Conservation (phyloP, 2,797 vertebrate genomes). For the Macrochelys suwanniensis region DNA sequence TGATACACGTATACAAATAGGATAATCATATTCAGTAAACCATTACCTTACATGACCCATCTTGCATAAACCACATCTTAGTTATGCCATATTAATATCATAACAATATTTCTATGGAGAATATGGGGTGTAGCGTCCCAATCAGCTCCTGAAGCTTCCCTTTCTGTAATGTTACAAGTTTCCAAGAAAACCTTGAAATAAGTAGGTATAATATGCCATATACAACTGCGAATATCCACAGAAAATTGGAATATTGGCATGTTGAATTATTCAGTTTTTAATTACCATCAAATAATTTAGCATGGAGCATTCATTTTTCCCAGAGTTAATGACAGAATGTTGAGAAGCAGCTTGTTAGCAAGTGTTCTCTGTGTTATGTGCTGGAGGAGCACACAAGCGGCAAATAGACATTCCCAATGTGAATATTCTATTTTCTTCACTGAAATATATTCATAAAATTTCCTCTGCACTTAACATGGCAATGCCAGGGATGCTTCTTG, state of each 20-base stretch:
- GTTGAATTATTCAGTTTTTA: constrained; percentile 11
- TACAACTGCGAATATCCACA: neutral
- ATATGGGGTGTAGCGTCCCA: no score
- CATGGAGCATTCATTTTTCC: constrained; percentile 41
- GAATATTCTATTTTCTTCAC: constrained; percentile 15
- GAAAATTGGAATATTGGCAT: neutral
- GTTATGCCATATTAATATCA: no score
- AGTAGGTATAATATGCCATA: neutral
- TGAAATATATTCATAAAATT: neutral
- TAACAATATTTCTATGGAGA: no score
- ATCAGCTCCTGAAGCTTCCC: neutral
- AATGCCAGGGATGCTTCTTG: neutral
- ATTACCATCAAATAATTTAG: constrained; percentile 17
- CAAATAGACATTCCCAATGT: constrained; percentile 2
- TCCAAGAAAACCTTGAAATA: constrained; percentile 24
- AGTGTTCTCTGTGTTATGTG: constrained; percentile 44
- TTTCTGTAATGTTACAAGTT: neutral
- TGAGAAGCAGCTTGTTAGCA: constrained; percentile 53
- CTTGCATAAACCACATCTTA: no score
- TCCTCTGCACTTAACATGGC: neutral
- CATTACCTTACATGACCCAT: no score
- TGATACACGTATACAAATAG: no score
- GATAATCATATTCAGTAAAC: no score
- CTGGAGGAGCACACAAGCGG: constrained; percentile 12
- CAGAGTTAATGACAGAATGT: neutral